Evolutionary conservation across 2,797 vertebrate genomes (phyloP).

Genomic region (Pagetopsis macropterus): DNA sequence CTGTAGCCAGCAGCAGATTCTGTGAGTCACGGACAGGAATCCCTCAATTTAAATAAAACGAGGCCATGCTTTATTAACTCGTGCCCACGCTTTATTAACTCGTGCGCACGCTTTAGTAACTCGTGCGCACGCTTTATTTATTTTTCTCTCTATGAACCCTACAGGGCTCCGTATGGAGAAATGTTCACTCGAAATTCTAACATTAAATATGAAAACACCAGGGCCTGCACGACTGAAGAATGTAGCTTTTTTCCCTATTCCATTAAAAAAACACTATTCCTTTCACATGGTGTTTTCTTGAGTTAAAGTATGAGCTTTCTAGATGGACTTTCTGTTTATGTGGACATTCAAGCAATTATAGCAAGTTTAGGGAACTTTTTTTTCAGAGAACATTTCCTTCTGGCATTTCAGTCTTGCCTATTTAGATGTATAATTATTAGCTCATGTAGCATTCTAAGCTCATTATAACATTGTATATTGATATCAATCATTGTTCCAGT

Average conservation of each 20-base stretch:
- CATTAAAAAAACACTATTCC: background rate
- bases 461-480: constrained; percentile 34
- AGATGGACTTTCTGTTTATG: background rate
- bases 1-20: no score
- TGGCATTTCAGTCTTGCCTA: constrained; percentile 3
- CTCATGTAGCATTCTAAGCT: constrained; percentile 7
- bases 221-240: no score
- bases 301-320: background rate
- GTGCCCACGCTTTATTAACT: no score
- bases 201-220: constrained; percentile 23
- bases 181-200: background rate
- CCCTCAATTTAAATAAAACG: no score
- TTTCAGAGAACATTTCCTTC: constrained; percentile 22
- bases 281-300: background rate
- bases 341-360: background rate
- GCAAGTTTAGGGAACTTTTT: background rate
- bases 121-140: no score
- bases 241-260: background rate
- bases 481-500: constrained; percentile 14
- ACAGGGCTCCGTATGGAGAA: no score
- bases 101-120: no score
- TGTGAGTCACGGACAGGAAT: no score
- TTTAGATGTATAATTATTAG: constrained; percentile 14
- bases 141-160: no score
- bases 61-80: no score